Base-by-base conservation (phyloP, 2,113 vertebrate species). In the Meles meles region DNA sequence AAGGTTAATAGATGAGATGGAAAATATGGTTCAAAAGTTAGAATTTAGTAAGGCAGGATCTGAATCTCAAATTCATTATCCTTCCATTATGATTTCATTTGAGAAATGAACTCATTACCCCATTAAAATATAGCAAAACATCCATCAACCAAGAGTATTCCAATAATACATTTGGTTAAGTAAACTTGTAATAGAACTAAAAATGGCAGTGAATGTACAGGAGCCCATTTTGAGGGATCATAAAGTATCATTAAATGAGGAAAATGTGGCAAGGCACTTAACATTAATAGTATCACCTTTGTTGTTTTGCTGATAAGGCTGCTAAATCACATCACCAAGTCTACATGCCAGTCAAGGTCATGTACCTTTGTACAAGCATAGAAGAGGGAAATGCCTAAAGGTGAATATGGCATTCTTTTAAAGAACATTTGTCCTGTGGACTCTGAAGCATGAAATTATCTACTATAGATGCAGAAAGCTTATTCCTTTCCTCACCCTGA, bases 1-100 rank as follows among this genome's bases (percentile, higher is more conserved):
- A 99, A 99, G 99, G 99, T 99, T 98, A 98, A 98, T 93, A 67
- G 39, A 80, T 93, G 37, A 49, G 55, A 86, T 90, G 14, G 63
- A 67, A 93, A 74, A n/a, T 83, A 61, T 34, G 69, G 21, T 82
- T 94, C 91, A 83, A 88, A 96, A 94, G 76, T 79, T 87, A 92
- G 39, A 80, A 39, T 95, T 93, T 72, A 88, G 34, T 94, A 85
- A 74, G 44, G 2, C 37, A 86, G 65, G 23, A 3, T 89, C 44
- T 72, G 44, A 94, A 6, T 89, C 52, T 96, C 52, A 67, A 59
- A 7, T 92, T 90, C 25, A 59, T 94, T 42, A 13, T 88, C 93
- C 80, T 92, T 97, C 59, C 15, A 72, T 0, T 82, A 55, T 83
- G 20, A 92, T 76, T 95, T 96, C 37, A 37, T 94, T 93, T 92